Base-by-base conservation (phyloP, 2,888 invertebrate genomes). In the Pyrochroa serraticornis region DNA sequence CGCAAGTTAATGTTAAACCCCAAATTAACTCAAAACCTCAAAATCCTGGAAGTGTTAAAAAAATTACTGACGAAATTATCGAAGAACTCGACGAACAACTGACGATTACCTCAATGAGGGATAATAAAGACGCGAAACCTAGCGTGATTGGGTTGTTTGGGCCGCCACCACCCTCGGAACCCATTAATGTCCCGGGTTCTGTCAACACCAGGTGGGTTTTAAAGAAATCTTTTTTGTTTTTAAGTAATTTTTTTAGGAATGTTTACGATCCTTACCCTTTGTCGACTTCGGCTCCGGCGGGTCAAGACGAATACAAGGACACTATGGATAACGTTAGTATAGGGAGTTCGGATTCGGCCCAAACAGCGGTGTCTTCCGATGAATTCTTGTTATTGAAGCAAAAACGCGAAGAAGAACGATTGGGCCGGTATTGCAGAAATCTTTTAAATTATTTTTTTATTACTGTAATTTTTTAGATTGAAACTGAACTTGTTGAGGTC, bases 51-150 rank as follows among this genome's bases (percentile, higher is more conserved):
- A 85, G 83, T 65, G 86, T 85, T 67, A 85, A 87, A 82, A 84
- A 87, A 69, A 85, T 90, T 8, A 84, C 88, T 0, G 86, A 88
- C 71, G 88, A 90, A 70, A 85, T 89, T 9, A 90, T 89, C 60
- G 89, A 89, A 73, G 88, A 89, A 77, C 87, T 89, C 0, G 93
- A 93, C 72, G 93, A 93, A 72, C 92, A 93, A 76, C 82, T 87
- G 70, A 93, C 92, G 7, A 88, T 92, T 57, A 91, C 89, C 3
- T 92, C 92, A 39, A 85, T 87, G 69, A 78, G 82, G 72, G 76
- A 85, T 74, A 74, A 78, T 47, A 77, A 84, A 76, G 82, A 83
- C 58, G 22, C 44, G 9, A 32, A 51, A 22, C 88, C 89, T 1
- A 85, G 84, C 61, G 87, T 87, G 0, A 83, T 85, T 78, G 85